phyloP scores from a whole-genome alignment of 2,888 invertebrate genomes.

The Eretmocerus hayati region DNA sequence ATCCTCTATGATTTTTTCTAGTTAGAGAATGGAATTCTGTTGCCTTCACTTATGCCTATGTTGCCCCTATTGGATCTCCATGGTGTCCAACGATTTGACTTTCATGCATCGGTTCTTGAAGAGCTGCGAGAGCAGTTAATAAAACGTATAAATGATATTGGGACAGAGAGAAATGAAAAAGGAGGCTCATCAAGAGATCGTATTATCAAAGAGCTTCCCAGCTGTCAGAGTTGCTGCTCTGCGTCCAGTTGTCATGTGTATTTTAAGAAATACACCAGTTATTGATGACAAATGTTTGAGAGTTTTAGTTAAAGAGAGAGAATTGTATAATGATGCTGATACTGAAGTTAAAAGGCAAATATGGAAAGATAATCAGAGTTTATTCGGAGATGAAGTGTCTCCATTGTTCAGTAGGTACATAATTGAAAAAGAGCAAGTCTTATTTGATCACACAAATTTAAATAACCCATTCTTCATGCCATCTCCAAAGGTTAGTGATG shows the following conservation, averaged over 20 bases:
- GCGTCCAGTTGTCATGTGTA: slow-evolving; percentile 91
- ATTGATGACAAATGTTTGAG: slow-evolving; percentile 85
- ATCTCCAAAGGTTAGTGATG: slow-evolving; percentile 93
- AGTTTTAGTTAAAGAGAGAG: slow-evolving; percentile 73
- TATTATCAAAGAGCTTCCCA: slow-evolving; percentile 80
- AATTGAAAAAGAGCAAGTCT: slow-evolving; percentile 83
- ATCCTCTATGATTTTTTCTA: too few relatives aligned
- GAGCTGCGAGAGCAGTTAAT: slow-evolving; percentile 55
- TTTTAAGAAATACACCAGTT: slow-evolving; percentile 84
- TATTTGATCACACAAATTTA: slow-evolving; percentile 82
- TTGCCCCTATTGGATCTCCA: slow-evolving; percentile 90
- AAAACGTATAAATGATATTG: slow-evolving; percentile 74
- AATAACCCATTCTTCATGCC: slow-evolving; percentile 82
- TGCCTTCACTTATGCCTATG: slow-evolving; percentile 91
- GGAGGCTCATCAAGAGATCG: slow-evolving; percentile 63
- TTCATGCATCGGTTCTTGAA: slow-evolving; percentile 89
- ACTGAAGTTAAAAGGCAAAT: slow-evolving; percentile 96
- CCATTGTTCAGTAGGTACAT: slow-evolving; percentile 90
- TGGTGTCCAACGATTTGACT: slow-evolving; percentile 85
- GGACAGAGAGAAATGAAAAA: slow-evolving; percentile 52
- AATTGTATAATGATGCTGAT: slow-evolving; percentile 88
- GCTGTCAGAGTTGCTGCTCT: slow-evolving; percentile 86
- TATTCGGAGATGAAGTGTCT: slow-evolving; percentile 96
- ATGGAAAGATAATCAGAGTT: slow-evolving; percentile 94
- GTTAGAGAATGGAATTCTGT: slow-evolving; percentile 82